Base-by-base conservation (phyloP, 2,113 vertebrate genomes). In the Microtus pennsylvanicus region DNA sequence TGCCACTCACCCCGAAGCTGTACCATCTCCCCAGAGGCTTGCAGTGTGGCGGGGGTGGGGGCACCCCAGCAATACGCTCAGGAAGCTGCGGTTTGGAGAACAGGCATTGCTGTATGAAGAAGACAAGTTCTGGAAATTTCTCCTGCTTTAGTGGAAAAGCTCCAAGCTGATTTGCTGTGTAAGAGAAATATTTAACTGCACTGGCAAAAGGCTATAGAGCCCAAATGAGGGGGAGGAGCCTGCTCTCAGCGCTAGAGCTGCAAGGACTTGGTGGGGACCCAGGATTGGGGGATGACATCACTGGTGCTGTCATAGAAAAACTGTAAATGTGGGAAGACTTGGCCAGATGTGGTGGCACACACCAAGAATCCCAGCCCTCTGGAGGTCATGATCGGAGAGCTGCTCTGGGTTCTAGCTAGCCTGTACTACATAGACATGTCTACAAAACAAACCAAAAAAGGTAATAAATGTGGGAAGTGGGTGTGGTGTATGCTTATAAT, bases 71-170 rank as follows among this genome's bases (percentile, higher is more conserved):
- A 22, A 17, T 14, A 8, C 2, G 0, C 3, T 7, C 17, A 61
- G 19, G 72, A 83, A 61, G 26, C 50, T 38, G 1, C 19, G 9
- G 3, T 61, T 55, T 78, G 38, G 75, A 94, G 94, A 88, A 70
- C 35, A 81, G 52, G 10, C 42, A 38, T 16, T 61, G 26, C 75
- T 47, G 2, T 61, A 13, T 42, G 69, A 47, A 67, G 28, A 77
- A 78, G n/a, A 65, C 47, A 55, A 24, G 9, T 65, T 94, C 87
- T 82, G 55, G 77, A 91, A 81, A 83, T 35, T 77, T 82, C 85
- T 96, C 61, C 63, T 7, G 42, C 80, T 74, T 63, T 4, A 0
- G 8, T 78, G 42, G 58, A 58, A 91, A 78, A 81, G 55, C 72
- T 76, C 77, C n/a, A 35, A 77, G 26, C 24, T 94, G 7, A 65